These are phyloP conservation scores for Ferdinandea cuprea DNA, from an alignment of 2,888 invertebrate species.

Conservation along the genomic window DNA sequence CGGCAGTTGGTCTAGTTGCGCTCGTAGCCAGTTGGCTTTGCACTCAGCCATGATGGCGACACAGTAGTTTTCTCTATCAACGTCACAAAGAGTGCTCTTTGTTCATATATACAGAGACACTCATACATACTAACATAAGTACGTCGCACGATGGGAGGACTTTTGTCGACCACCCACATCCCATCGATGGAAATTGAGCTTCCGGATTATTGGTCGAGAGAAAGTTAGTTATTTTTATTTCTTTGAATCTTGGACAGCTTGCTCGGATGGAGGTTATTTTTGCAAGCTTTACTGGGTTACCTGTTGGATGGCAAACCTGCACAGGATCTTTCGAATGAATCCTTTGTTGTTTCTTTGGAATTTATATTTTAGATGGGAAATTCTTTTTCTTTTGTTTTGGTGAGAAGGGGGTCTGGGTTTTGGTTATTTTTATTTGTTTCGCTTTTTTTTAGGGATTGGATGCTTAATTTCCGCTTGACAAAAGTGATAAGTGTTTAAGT, in stretches of 20 bases:
- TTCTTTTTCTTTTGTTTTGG: neutral
- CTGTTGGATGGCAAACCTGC: slow-evolving; percentile 55
- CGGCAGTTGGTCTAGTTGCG: slow-evolving; percentile 33
- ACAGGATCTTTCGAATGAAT: slow-evolving; percentile 36
- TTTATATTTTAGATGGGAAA: neutral
- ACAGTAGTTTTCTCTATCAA: slow-evolving; percentile 40
- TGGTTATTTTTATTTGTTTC: neutral
- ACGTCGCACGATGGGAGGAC: neutral
- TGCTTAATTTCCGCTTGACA: slow-evolving; percentile 64
- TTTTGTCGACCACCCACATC: neutral
- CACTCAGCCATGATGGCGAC: slow-evolving; percentile 70
- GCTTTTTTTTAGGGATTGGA: slow-evolving; percentile 28
- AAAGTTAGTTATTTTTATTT: slow-evolving; percentile 12
- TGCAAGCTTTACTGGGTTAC: slow-evolving; percentile 36
- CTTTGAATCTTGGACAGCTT: neutral
- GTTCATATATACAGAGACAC: neutral
- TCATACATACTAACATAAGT: too few species aligned
- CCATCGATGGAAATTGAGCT: slow-evolving; percentile 35
- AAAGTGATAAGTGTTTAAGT: slow-evolving; percentile 66
- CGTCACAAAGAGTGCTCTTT: slow-evolving; percentile 1
- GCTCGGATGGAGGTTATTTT: slow-evolving; percentile 41
- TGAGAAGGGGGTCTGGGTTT: neutral
- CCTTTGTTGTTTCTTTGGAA: slow-evolving; percentile 29
- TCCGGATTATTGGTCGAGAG: slow-evolving; percentile 22
- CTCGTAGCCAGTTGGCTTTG: slow-evolving; percentile 60